Evolutionary conservation across 2,797 vertebrate species (phyloP).

Genomic region (Amblyraja radiata): DNA sequence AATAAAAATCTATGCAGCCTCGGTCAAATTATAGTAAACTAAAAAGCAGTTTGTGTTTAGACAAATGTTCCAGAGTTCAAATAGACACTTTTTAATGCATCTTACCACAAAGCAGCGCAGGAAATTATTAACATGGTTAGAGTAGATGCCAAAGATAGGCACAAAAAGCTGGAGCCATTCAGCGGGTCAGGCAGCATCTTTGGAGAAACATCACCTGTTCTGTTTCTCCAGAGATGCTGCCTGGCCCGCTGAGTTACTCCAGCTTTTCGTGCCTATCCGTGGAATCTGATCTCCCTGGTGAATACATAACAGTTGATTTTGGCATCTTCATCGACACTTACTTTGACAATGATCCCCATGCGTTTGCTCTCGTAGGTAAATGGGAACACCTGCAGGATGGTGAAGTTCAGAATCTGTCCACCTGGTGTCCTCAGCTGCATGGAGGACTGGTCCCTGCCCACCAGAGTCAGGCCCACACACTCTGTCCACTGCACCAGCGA

Average conservation of each 20-base stretch:
- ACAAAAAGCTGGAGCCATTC: too few species aligned
- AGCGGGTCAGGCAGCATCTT: too few species aligned
- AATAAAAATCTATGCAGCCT: neutral
- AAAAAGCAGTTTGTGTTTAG: conserved; percentile 22
- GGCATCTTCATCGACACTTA: conserved; percentile 53
- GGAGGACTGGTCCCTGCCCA: conserved; percentile 90
- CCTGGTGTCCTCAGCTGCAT: conserved; percentile 98
- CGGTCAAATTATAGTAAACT: neutral
- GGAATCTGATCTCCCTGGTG: too few species aligned
- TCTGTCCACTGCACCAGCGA: conserved; percentile 98
- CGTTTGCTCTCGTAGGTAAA: conserved; percentile 98
- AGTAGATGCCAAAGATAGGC: neutral
- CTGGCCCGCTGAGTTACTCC: too few species aligned
- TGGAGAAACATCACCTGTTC: too few species aligned
- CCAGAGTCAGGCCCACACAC: conserved; percentile 86
- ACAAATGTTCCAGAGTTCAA: conserved; percentile 17
- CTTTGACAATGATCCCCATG: conserved; percentile 93
- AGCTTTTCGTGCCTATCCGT: too few species aligned
- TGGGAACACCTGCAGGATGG: conserved; percentile 93
- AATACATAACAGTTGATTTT: neutral
- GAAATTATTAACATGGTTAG: conserved; percentile 28
- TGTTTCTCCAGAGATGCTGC: too few species aligned
- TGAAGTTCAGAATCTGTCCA: conserved; percentile 96
- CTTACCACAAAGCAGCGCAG: conserved; percentile 11
- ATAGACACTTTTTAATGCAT: neutral